Percentiles rank a stretch among this genome's conserved stretches.
phyloP scores from a whole-genome alignment of 1,140 invertebrate genomes.

The Melanaphis sacchari region DNA sequence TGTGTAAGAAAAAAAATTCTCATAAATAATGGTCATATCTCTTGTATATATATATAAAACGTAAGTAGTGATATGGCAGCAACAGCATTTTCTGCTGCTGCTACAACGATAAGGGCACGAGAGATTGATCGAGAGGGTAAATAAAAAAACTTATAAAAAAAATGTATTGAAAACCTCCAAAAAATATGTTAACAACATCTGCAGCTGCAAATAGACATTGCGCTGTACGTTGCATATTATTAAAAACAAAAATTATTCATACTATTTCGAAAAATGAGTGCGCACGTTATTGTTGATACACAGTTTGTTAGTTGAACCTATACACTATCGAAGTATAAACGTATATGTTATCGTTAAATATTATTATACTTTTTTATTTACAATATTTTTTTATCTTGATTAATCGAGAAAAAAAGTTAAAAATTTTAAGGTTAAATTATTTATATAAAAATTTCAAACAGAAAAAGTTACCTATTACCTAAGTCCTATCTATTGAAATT shows the following conservation, averaged over 20 bases:
- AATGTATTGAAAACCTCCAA: neutral
- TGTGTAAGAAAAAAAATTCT: neutral
- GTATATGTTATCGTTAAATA: neutral
- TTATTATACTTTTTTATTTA: neutral
- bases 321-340: neutral
- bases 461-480: too few species aligned
- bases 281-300: neutral
- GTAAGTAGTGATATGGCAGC: constrained; percentile 20
- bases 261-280: neutral
- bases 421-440: neutral
- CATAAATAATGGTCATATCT: constrained; percentile 46
- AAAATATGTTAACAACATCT: neutral
- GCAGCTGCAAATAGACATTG: neutral
- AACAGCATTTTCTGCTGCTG: constrained; percentile 28
- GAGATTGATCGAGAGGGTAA: constrained; percentile 14
- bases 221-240: neutral
- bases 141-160: neutral
- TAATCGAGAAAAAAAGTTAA: neutral
- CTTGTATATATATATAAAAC: constrained; percentile 41
- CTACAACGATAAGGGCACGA: constrained; percentile 26
- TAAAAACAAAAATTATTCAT: neutral
- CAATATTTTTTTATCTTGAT: neutral
- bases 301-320: neutral
- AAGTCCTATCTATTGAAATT: too few species aligned
- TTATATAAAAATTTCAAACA: too few species aligned